These are phyloP conservation scores for Psilanteris sp. DNA, from an alignment of 1,140 invertebrate genomes.

Conservation along the genomic window DNA sequence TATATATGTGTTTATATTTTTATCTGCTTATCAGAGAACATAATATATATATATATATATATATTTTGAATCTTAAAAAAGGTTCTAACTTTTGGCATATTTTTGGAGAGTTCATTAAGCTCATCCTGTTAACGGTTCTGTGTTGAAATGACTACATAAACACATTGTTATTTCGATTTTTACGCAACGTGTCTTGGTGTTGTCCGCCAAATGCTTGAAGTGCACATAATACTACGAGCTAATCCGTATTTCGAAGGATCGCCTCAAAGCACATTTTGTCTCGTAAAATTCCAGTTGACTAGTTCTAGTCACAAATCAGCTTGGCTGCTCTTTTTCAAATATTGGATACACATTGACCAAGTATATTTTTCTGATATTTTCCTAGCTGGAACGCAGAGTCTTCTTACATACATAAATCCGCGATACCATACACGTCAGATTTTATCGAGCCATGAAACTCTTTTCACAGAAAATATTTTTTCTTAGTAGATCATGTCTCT, in stretches of 20 bases:
- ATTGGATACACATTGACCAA: slow-evolving; percentile 11
- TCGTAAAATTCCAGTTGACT: slow-evolving; percentile 56
- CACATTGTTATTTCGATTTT: slow-evolving; percentile 27
- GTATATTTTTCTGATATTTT: no score
- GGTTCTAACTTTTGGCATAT: no score
- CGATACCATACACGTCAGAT: no score
- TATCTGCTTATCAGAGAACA: no score
- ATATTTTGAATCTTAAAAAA: no score
- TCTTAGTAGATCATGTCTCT: no score
- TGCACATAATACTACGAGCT: slow-evolving; percentile 44
- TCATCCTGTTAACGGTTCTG: slow-evolving; percentile 18
- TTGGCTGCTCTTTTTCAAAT: slow-evolving; percentile 41
- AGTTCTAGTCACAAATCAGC: slow-evolving; percentile 36
- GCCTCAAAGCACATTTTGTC: slow-evolving; percentile 53
- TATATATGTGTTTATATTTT: no score
- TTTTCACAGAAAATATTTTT: no score
- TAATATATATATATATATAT: no score
- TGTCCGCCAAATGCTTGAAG: slow-evolving; percentile 32
- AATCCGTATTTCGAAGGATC: slow-evolving; percentile 57
- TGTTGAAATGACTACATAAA: slow-evolving; percentile 31
- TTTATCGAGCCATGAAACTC: no score
- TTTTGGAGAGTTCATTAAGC: slow-evolving; percentile 27
- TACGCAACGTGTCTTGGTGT: slow-evolving; percentile 28
- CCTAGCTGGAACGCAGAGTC: no score
- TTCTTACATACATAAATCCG: no score